Base-by-base conservation (phyloP, 2,113 vertebrate species). In the Salvelinus namaycush region DNA sequence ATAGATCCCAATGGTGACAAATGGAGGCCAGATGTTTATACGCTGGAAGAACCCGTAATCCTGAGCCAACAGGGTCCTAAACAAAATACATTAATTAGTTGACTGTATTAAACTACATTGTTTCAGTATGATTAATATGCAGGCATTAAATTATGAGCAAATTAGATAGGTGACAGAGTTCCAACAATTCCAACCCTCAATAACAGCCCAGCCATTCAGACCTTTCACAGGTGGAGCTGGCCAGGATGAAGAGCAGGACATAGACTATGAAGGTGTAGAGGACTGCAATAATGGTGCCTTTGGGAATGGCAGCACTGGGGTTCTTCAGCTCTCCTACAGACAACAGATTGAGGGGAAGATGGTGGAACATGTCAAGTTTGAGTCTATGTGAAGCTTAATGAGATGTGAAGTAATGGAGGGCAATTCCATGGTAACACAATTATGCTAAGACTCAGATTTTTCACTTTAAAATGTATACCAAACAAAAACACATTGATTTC, bases 141-240 rank as follows among this genome's bases (percentile, higher is more conserved):
- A 1, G 8, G n/a, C 8, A 62, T 22, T 22, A 0, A 62, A 62
- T n/a, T 24, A 62, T 24, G n/a, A 22, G 59, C 1, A 24, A 22
- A 8, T 24, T 22, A 22, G 9, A 39, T 39, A 11, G 18, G 14
- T 7, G 59, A 62, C 26, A 66, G 64, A 66, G 22, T 66, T 66
- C 26, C n/a, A 8, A 66, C 11, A 26, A 4, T 11, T 26, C 22
- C 64, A 11, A 29, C 7, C n/a, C 9, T 27, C 22, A 66, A 29
- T 39, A 39, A 39, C 39, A 2, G 39, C 39, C 39, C 39, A 44
- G 11, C 65, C 5, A 70, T 22, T 76, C 76, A 31, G 31, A 95
- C 96, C 96, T 95, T 86, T 96, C 93, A 39, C 96, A 97, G 12
- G 95, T 97, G 71, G 94, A 92, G 81, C 95, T 90, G 81, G 95